Percentiles rank a stretch among this genome's conserved stretches.
These are phyloP conservation scores for Lucinisca nassula DNA, from an alignment of 2,888 invertebrate species.

Conservation along the genomic window DNA sequence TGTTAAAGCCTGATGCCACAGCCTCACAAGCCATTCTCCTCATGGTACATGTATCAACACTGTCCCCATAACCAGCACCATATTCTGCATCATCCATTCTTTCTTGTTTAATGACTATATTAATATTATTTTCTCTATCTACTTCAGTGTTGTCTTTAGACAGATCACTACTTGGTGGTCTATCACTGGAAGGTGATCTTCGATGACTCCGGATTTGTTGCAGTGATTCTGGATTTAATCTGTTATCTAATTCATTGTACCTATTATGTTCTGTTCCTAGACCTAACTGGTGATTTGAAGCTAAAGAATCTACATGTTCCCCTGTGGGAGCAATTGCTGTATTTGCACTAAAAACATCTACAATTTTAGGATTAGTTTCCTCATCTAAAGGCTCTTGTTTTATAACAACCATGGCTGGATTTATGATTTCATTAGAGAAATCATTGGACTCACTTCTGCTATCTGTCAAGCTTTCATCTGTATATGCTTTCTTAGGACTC, in stretches of 20 bases:
- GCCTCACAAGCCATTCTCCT: neutral
- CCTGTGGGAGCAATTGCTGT: neutral
- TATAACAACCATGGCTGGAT: neutral
- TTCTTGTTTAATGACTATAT: neutral
- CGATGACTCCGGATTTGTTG: neutral
- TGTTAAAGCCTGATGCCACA: neutral
- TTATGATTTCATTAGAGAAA: neutral
- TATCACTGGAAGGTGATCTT: neutral
- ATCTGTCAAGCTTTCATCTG: neutral
- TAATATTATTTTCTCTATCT: neutral
- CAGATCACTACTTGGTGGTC: neutral
- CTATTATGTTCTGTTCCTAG: neutral
- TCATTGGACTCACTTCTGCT: neutral
- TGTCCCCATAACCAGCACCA: neutral
- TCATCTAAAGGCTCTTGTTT: conserved; percentile 4
- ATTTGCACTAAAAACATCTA: conserved; percentile 3
- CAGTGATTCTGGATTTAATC: neutral
- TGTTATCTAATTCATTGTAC: neutral
- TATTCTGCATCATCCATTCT: neutral
- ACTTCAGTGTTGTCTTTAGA: neutral
- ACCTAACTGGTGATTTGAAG: too few species aligned
- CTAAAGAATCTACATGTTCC: neutral
- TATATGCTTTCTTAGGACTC: neutral
- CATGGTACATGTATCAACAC: neutral
- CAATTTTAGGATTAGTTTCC: conserved; percentile 11